Evolutionary conservation across 2,888 invertebrate genomes (phyloP).

Genomic region (Sthenelais limicola): DNA sequence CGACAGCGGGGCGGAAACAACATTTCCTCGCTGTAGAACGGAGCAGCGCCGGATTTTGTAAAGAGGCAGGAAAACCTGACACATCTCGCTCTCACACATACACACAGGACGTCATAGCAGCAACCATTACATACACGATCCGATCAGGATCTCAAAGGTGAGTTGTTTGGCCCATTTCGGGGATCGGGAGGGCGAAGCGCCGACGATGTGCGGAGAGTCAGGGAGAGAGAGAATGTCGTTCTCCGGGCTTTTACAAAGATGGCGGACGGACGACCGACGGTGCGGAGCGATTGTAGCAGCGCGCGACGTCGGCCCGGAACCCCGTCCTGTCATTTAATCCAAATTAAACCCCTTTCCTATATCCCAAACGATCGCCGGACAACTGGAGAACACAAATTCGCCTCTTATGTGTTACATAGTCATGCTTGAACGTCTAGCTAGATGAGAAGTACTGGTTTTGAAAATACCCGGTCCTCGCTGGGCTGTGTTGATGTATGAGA

Average conservation of each 20-base stretch:
- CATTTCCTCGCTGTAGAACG: not conserved
- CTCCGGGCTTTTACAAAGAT: constrained; percentile 19
- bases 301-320: constrained; percentile 18
- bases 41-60: no score
- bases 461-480: not conserved
- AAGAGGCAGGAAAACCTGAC: not conserved
- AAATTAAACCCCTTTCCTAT: not conserved
- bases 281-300: not conserved
- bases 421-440: no score
- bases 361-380: not conserved
- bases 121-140: no score
- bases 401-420: no score
- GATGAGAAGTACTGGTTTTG: no score
- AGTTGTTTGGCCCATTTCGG: no score
- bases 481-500: constrained; percentile 9
- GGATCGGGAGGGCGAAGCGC: no score
- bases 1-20: constrained; percentile 13
- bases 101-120: no score
- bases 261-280: constrained; percentile 19
- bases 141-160: no score
- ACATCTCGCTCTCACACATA: not conserved
- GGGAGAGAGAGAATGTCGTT: no score
- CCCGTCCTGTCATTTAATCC: not conserved
- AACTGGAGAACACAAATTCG: no score
- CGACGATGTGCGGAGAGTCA: no score